Percentiles rank a stretch among this genome's conserved stretches.
phyloP scores from a whole-genome alignment of 2,113 vertebrate species.

The Peromyscus maniculatus region DNA sequence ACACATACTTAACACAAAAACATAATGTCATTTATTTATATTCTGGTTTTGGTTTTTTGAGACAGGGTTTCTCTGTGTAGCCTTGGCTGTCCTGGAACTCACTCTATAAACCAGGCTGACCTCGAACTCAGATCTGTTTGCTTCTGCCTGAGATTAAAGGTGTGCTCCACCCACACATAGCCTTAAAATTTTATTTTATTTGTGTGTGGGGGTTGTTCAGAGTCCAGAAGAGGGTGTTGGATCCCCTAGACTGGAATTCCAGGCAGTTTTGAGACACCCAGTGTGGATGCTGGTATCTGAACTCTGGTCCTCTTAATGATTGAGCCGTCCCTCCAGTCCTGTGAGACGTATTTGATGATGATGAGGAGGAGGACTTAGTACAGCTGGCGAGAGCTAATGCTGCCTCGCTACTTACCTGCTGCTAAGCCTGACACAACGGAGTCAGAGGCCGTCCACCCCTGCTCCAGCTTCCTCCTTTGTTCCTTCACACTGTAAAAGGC shows the following conservation, averaged over 20 bases:
- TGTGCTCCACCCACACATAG: background rate
- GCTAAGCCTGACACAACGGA: background rate
- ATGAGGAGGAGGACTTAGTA: background rate
- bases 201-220: background rate
- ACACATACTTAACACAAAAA: background rate
- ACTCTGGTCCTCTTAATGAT: background rate
- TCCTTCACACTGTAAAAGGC: background rate
- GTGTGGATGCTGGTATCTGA: background rate
- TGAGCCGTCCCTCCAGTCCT: background rate
- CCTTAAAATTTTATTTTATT: background rate
- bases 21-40: background rate
- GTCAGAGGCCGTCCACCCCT: background rate
- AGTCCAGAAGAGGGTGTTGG: background rate
- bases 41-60: background rate
- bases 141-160: background rate
- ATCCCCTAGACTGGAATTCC: background rate
- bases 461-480: conserved; percentile 25
- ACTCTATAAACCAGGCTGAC: background rate
- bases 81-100: background rate
- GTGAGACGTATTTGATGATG: conserved; percentile 22
- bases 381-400: background rate
- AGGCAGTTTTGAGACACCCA: background rate
- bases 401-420: background rate
- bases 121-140: background rate
- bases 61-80: background rate